Evolutionary conservation across 2,797 vertebrate genomes (phyloP).

Genomic region (Myiothlypis chrysogaster): DNA sequence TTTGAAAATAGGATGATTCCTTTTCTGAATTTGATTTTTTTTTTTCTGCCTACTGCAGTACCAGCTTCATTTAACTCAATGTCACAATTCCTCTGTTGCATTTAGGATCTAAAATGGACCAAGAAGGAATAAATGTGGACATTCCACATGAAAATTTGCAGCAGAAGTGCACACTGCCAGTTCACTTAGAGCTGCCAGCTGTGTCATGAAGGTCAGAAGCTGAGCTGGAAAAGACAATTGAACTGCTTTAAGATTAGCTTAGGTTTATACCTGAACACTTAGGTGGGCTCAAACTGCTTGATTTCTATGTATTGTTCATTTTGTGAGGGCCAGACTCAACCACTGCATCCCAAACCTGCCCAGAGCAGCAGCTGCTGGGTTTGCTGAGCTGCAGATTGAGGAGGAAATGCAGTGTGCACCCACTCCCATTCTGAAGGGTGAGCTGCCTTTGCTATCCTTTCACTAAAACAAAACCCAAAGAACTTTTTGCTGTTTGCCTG

Average conservation of each 20-base stretch:
- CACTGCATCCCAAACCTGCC: background rate
- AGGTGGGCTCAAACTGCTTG: rapidly evolving
- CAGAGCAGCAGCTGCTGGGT: background rate
- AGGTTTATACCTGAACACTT: background rate
- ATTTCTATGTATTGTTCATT: rapidly evolving
- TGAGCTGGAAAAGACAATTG: background rate
- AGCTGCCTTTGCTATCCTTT: background rate
- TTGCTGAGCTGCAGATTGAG: background rate
- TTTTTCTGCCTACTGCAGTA: background rate
- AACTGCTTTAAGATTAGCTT: background rate
- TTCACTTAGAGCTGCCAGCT: background rate
- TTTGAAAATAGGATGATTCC: background rate
- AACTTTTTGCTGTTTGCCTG: background rate
- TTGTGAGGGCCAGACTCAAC: background rate
- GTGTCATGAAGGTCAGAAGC: background rate
- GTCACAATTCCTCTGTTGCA: background rate
- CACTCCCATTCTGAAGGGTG: background rate
- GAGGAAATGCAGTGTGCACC: background rate
- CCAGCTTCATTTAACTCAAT: background rate
- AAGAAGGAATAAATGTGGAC: background rate
- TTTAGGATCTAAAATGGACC: background rate
- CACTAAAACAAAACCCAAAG: rapidly evolving
- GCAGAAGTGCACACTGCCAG: background rate
- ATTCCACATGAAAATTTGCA: background rate
- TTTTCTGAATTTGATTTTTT: background rate